Percentiles rank a stretch among this genome's conserved stretches.
phyloP scores from a whole-genome alignment of 2,113 vertebrate genomes.

The Elanus axillaris region DNA sequence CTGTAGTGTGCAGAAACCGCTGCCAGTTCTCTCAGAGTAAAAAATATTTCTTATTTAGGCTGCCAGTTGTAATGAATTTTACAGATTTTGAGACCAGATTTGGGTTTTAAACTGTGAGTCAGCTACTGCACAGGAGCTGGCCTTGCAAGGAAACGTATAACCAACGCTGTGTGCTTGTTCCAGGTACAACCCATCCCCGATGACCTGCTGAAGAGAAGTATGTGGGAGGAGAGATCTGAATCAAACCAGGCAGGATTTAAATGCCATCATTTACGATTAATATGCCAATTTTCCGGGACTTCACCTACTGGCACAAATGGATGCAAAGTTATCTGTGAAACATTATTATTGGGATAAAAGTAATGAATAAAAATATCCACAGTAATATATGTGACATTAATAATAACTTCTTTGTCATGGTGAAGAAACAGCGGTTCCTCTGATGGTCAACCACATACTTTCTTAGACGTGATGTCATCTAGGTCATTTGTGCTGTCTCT shows the following conservation, averaged over 20 bases:
- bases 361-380: neutral
- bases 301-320: neutral
- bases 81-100: neutral
- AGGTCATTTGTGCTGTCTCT: neutral
- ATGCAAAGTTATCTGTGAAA: neutral
- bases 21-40: neutral
- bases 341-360: neutral
- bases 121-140: neutral
- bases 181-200: neutral
- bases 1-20: neutral
- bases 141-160: neutral
- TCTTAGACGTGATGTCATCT: conserved; percentile 75
- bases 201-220: neutral
- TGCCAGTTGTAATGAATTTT: neutral
- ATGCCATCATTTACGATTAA: neutral
- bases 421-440: neutral
- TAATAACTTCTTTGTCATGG: neutral
- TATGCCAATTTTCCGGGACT: neutral
- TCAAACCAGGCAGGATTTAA: neutral
- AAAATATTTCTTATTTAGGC: neutral
- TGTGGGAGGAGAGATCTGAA: neutral
- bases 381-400: neutral
- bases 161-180: neutral
- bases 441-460: conserved; percentile 65
- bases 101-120: neutral